These are phyloP conservation scores for Apodemus speciosus DNA, from an alignment of 2,113 vertebrate species.

Conservation along the genomic window DNA sequence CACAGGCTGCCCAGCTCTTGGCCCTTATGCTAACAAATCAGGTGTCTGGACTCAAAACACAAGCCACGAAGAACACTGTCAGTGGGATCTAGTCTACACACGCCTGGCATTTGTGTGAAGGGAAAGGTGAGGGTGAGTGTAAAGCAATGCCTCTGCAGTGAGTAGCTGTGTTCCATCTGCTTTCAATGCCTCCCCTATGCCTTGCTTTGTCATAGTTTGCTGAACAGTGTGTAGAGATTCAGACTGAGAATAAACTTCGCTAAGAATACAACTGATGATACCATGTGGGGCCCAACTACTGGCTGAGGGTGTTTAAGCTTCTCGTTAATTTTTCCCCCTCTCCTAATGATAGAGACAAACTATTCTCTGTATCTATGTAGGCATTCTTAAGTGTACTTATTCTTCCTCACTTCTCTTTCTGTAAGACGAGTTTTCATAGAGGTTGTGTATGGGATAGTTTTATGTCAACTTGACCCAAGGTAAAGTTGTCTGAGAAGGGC, in stretches of 20 bases:
- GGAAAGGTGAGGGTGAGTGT: not conserved
- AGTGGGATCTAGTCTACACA: not conserved
- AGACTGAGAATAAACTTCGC: not conserved
- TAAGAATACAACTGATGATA: constrained; percentile 9
- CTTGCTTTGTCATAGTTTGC: not conserved
- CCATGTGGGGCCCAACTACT: not conserved
- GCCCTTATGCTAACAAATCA: constrained; percentile 51
- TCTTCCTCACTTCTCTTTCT: not conserved
- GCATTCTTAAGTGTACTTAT: not conserved
- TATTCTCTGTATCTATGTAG: not conserved
- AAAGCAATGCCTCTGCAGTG: constrained; percentile 21
- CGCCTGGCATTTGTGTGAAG: not conserved
- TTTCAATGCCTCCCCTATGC: not conserved
- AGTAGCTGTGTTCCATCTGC: constrained; percentile 23
- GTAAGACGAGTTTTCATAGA: not conserved
- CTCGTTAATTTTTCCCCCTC: not conserved
- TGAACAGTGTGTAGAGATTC: not conserved
- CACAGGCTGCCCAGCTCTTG: constrained; percentile 41
- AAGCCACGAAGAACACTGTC: not conserved
- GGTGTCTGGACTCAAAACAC: constrained; percentile 43
- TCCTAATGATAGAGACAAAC: constrained; percentile 9
- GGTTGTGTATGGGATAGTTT: not conserved
- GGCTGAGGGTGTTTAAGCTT: not conserved
- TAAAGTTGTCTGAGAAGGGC: not conserved
- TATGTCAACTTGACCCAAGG: not conserved